A percentile compares a stretch with the other conserved stretches of the same genome.
phyloP scores from a whole-genome alignment of 2,888 invertebrate genomes.

The Ypsolopha sequella region DNA sequence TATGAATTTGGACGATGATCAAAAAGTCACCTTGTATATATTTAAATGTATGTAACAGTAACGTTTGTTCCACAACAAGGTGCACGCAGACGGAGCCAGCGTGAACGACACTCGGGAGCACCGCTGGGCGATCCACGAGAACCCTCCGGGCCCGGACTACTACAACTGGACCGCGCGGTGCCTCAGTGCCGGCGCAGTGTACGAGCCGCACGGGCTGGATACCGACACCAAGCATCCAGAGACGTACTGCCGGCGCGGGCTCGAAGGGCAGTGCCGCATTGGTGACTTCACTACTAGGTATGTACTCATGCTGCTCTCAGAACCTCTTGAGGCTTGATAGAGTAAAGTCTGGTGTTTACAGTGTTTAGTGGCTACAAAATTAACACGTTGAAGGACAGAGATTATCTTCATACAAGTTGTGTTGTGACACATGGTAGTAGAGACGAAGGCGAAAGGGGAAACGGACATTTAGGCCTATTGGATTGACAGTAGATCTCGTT shows the following conservation, averaged over 20 bases:
- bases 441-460: too few relatives aligned
- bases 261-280: slow-evolving; percentile 75
- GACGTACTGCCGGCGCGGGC: slow-evolving; percentile 66
- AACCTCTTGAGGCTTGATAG: too few relatives aligned
- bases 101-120: slow-evolving; percentile 80
- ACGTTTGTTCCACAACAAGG: slow-evolving; percentile 41
- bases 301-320: not conserved
- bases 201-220: slow-evolving; percentile 82
- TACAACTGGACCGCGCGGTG: slow-evolving; percentile 92
- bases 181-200: slow-evolving; percentile 78
- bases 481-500: too few relatives aligned
- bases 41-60: too few relatives aligned
- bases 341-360: too few relatives aligned
- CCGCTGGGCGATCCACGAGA: slow-evolving; percentile 87
- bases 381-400: too few relatives aligned
- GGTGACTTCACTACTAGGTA: slow-evolving; percentile 81
- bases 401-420: too few relatives aligned
- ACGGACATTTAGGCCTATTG: too few relatives aligned
- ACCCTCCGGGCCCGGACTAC: slow-evolving; percentile 86
- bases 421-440: too few relatives aligned
- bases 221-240: slow-evolving; percentile 72
- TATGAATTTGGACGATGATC: too few relatives aligned
- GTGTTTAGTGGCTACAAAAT: too few relatives aligned
- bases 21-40: too few relatives aligned
- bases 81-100: slow-evolving; percentile 88